These are phyloP conservation scores for Trissolcus japonicus DNA, from an alignment of 2,888 invertebrate genomes.

Conservation along the genomic window DNA sequence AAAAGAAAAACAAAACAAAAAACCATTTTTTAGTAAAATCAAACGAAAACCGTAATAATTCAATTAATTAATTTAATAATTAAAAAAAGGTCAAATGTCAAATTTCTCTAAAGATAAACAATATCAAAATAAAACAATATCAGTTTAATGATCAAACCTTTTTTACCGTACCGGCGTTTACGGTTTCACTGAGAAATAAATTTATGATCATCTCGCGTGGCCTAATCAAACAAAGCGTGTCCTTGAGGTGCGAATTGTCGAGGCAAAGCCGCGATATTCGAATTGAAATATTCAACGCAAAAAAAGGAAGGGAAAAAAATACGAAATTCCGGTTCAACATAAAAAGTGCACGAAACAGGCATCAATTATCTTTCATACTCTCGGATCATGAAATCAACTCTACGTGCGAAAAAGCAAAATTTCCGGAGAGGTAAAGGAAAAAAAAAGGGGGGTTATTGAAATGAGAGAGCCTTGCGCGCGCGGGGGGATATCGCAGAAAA, in stretches of 20 bases:
- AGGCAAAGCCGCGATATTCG: neutral
- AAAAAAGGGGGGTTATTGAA: conserved; percentile 26
- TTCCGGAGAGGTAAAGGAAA: conserved; percentile 9
- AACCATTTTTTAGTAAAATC: no score
- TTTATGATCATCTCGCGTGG: neutral
- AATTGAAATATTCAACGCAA: neutral
- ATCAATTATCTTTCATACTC: conserved; percentile 26
- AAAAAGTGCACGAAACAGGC: conserved; percentile 22
- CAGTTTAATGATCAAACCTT: no score
- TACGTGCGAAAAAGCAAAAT: conserved; percentile 30
- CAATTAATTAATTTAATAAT: no score
- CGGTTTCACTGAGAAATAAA: no score
- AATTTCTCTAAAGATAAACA: no score
- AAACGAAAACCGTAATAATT: no score
- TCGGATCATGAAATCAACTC: conserved; percentile 17
- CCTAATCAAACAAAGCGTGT: neutral
- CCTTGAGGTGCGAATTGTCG: no score
- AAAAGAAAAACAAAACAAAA: no score
- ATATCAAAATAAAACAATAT: no score
- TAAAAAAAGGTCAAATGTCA: no score
- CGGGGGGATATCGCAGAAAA: conserved; percentile 45
- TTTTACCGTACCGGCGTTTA: no score
- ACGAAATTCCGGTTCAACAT: conserved; percentile 3
- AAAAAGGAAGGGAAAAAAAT: neutral
- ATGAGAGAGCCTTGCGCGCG: conserved; percentile 17